A percentile compares a stretch with the other conserved stretches of the same genome.
phyloP scores from a whole-genome alignment of 2,797 vertebrate species.

The Orestias chungarensis region DNA sequence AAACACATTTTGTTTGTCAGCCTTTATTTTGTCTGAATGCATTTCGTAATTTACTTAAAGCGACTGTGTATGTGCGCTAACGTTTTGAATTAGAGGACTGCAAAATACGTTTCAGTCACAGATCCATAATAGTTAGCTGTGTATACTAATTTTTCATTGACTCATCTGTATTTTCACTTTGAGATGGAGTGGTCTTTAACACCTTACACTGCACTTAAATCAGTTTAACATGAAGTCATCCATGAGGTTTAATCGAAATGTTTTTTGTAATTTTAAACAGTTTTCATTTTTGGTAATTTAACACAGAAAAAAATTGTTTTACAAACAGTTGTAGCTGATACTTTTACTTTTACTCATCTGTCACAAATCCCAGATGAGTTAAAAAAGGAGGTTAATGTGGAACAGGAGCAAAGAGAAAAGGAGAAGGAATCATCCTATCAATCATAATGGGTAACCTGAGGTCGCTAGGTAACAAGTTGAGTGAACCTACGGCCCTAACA shows the following conservation, averaged over 20 bases:
- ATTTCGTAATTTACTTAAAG: background rate
- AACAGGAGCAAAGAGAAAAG: too few relatives aligned
- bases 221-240: constrained; percentile 3
- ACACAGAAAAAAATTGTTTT: too few relatives aligned
- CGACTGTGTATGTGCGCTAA: background rate
- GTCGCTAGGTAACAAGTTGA: too few relatives aligned
- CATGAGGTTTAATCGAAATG: background rate
- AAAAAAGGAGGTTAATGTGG: too few relatives aligned
- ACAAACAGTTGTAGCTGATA: background rate
- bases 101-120: too few relatives aligned
- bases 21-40: background rate
- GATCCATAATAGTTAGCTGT: too few relatives aligned
- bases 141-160: background rate
- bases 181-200: background rate
- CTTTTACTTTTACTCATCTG: too few relatives aligned
- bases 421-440: background rate
- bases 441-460: too few relatives aligned
- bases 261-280: background rate
- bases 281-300: too few relatives aligned
- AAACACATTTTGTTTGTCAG: background rate
- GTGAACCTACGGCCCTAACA: too few relatives aligned
- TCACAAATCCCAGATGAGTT: too few relatives aligned
- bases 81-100: constrained; percentile 2
- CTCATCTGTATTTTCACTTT: background rate
- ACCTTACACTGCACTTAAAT: background rate